Evolutionary conservation across 2,888 invertebrate genomes (phyloP).

Genomic region (Eupithecia abbreviata): DNA sequence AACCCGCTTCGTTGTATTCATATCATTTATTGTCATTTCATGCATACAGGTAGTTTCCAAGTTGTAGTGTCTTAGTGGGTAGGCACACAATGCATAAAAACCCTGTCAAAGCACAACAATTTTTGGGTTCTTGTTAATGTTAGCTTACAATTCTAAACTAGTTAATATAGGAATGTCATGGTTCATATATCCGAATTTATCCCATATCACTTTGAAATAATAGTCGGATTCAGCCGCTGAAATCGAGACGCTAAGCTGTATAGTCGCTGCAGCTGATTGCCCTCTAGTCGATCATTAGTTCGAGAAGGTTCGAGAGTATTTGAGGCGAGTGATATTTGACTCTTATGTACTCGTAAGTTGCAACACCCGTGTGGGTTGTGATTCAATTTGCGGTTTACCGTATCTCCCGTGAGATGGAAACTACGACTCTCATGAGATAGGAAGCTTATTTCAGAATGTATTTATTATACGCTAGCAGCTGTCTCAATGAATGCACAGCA

Average conservation of each 20-base stretch:
- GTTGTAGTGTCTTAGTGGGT: no score
- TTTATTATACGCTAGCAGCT: not conserved
- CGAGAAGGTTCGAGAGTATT: conserved; percentile 40
- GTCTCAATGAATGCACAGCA: not conserved
- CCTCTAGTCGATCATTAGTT: conserved; percentile 54
- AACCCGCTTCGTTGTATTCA: conserved; percentile 36
- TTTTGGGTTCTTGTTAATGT: no score
- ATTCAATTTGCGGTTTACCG: conserved; percentile 31
- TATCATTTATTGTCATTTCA: no score
- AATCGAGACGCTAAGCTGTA: conserved; percentile 37
- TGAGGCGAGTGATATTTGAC: not conserved
- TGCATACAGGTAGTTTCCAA: no score
- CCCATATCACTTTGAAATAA: conserved; percentile 51
- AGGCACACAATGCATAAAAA: no score
- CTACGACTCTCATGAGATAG: not conserved
- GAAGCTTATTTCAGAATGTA: not conserved
- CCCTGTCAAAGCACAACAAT: no score
- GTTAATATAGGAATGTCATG: no score
- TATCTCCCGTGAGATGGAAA: not conserved
- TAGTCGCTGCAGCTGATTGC: conserved; percentile 47
- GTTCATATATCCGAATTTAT: conserved; percentile 43
- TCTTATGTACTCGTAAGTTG: not conserved
- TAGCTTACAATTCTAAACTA: no score
- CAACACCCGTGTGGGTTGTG: conserved; percentile 9
- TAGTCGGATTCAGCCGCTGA: conserved; percentile 40